A percentile compares a stretch with the other conserved stretches of the same genome.
Conservation (phyloP, 2,888 invertebrate genomes). For the Uloborus plumipes region DNA sequence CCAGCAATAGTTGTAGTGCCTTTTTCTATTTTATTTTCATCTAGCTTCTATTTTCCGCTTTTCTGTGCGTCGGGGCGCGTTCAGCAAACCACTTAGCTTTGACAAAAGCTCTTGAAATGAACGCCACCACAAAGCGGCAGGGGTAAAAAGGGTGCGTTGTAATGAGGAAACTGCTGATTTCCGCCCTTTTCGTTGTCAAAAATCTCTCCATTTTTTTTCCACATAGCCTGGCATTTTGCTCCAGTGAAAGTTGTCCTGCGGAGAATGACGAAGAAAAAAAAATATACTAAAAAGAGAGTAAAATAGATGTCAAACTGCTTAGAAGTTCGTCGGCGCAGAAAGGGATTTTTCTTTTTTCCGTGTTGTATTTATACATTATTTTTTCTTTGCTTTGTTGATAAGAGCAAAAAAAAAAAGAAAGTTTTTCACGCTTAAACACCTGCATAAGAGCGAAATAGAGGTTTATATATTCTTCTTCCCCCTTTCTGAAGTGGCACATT, state of each 20-base stretch:
- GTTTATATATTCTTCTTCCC: constrained; percentile 29
- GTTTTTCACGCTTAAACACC: constrained; percentile 57
- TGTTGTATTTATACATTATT: constrained; percentile 20
- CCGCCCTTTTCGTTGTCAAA: constrained; percentile 47
- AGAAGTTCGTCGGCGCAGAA: constrained; percentile 39
- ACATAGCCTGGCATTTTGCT: constrained; percentile 19
- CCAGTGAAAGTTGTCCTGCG: constrained; percentile 46
- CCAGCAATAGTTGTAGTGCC: constrained; percentile 2
- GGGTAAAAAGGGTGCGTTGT: constrained; percentile 33
- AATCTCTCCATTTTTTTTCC: constrained; percentile 10
- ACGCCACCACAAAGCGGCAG: constrained; percentile 41
- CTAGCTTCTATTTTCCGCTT: constrained; percentile 55
- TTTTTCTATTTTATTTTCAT: constrained; percentile 7
- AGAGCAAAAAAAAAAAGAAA: constrained; percentile 17
- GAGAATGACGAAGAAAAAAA: constrained; percentile 23
- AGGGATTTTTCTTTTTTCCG: constrained; percentile 18
- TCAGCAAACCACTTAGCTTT: constrained; percentile 58
- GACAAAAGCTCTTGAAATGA: constrained; percentile 48
- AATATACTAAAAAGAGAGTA: constrained; percentile 45
- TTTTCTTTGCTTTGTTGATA: not conserved
- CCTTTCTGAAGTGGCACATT: constrained; percentile 24
- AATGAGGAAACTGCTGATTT: constrained; percentile 62
- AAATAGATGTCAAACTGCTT: constrained; percentile 52
- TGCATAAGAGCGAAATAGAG: constrained; percentile 46
- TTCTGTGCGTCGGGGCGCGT: constrained; percentile 52